Evolutionary conservation across 2,888 invertebrate genomes (phyloP).

Genomic region (Meteorus colon): DNA sequence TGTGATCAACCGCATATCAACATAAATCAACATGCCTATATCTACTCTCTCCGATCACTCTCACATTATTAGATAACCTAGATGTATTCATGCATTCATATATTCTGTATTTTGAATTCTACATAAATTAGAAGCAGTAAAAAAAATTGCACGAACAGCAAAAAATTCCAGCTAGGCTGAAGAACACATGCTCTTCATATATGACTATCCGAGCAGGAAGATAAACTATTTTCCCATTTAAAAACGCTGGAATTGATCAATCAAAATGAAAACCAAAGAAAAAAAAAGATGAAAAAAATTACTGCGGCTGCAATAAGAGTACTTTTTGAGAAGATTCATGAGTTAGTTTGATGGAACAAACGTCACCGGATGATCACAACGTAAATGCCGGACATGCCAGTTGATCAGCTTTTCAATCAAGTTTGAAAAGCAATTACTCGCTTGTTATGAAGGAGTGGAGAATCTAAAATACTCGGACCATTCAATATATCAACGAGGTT

Average conservation of each 20-base stretch:
- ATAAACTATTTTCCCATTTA: background rate
- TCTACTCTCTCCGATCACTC: background rate
- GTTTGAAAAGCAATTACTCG: slow-evolving; percentile 65
- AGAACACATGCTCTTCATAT: background rate
- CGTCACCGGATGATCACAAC: slow-evolving; percentile 29
- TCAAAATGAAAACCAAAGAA: background rate
- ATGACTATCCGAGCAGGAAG: background rate
- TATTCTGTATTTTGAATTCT: background rate
- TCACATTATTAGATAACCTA: background rate
- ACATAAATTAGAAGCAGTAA: background rate
- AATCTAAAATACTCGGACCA: slow-evolving; percentile 24
- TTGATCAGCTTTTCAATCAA: slow-evolving; percentile 63
- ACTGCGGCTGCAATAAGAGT: background rate
- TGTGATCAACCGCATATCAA: slow-evolving; percentile 25
- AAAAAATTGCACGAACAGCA: background rate
- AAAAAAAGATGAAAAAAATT: background rate
- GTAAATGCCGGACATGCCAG: slow-evolving; percentile 17
- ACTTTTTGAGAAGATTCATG: background rate
- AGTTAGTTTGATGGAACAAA: slow-evolving; percentile 12
- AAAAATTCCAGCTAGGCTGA: background rate
- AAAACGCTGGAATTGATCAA: background rate
- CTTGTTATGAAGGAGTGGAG: slow-evolving; percentile 57
- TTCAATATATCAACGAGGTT: slow-evolving; percentile 5
- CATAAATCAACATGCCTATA: too few relatives aligned
- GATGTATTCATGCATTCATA: background rate